Conservation (phyloP, 2,797 vertebrate genomes). For the Arctocebus calabarensis region DNA sequence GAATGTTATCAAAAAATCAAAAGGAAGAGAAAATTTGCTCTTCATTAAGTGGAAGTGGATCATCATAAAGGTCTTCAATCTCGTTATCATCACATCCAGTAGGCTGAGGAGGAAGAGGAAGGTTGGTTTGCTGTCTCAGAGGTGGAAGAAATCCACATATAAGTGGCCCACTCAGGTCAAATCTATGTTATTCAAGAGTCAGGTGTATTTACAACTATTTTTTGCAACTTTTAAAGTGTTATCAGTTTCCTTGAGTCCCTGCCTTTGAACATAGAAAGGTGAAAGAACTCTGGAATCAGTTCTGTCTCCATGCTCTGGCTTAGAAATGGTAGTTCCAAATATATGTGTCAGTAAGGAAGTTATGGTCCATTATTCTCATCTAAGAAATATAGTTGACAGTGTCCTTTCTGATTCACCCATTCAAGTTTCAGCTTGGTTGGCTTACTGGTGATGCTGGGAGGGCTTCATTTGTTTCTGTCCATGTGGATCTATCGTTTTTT, state of each 20-base stretch:
- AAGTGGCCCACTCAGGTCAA: not conserved
- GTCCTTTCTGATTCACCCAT: too few species aligned
- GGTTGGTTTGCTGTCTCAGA: not conserved
- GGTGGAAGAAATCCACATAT: not conserved
- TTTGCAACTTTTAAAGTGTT: not conserved
- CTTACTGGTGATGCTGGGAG: too few species aligned
- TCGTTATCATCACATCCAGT: not conserved
- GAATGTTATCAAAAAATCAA: not conserved
- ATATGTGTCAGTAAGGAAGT: not conserved
- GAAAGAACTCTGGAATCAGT: not conserved
- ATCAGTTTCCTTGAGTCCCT: not conserved
- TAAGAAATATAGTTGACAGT: too few species aligned
- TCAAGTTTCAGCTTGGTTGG: too few species aligned
- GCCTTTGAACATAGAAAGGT: not conserved
- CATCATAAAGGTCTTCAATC: too few species aligned
- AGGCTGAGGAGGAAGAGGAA: not conserved
- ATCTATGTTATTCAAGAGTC: not conserved
- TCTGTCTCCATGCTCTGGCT: not conserved
- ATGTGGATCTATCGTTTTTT: too few species aligned
- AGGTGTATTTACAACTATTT: not conserved
- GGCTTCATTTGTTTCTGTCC: too few species aligned
- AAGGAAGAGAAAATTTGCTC: not conserved
- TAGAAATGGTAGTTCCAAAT: not conserved
- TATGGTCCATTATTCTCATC: too few species aligned
- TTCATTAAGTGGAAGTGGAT: too few species aligned